Conservation (phyloP, 2,797 vertebrate genomes). For the Sparus aurata region DNA sequence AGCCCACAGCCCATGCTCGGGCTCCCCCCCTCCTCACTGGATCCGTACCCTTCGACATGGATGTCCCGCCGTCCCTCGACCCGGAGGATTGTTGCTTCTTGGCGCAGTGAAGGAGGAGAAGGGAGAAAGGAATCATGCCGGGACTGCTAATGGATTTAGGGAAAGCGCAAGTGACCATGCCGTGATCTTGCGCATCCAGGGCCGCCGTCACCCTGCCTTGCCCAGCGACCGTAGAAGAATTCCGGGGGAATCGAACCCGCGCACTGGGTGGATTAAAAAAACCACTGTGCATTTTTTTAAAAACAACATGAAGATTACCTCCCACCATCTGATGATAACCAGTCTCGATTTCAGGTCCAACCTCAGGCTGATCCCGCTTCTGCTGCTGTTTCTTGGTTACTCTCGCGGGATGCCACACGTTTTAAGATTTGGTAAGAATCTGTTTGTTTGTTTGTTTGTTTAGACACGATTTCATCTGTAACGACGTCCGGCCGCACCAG, state of each 20-base stretch:
- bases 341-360: slow-evolving; percentile 93
- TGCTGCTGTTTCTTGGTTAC: slow-evolving; percentile 94
- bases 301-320: slow-evolving; percentile 98
- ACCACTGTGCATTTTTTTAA: slow-evolving; percentile 85
- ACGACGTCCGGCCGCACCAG: not conserved
- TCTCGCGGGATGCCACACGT: slow-evolving; percentile 98
- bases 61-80: slow-evolving; percentile 94
- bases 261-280: slow-evolving; percentile 78
- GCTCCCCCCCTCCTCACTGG: slow-evolving; percentile 84
- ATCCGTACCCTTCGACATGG: slow-evolving; percentile 92
- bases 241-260: slow-evolving; percentile 87
- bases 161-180: slow-evolving; percentile 94
- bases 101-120: slow-evolving; percentile 90
- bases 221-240: slow-evolving; percentile 86
- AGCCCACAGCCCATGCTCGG: slow-evolving; percentile 80
- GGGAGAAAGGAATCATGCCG: slow-evolving; percentile 89
- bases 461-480: not conserved
- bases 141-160: slow-evolving; percentile 94
- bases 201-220: slow-evolving; percentile 87
- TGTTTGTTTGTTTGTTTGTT: slow-evolving; percentile 25
- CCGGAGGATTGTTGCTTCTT: slow-evolving; percentile 92
- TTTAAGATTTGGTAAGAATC: slow-evolving; percentile 95
- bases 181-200: slow-evolving; percentile 92
- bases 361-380: slow-evolving; percentile 92
- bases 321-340: slow-evolving; percentile 89